Conservation (phyloP, 2,113 vertebrate species). For the Etia nguti region DNA sequence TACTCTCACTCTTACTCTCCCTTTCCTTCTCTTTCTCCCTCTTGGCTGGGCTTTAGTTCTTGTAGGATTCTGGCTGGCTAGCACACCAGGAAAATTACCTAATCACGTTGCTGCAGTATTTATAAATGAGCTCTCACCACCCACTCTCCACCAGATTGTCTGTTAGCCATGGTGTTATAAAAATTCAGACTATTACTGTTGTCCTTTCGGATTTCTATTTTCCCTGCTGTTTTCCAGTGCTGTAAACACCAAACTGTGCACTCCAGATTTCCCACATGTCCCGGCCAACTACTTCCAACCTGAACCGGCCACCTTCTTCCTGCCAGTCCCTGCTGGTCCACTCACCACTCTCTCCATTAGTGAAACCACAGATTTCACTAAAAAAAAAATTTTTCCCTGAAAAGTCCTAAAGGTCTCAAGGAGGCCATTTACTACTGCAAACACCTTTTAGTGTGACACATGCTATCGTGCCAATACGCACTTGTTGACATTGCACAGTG, state of each 20-base stretch:
- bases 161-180: background rate
- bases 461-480: background rate
- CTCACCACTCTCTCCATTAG: background rate
- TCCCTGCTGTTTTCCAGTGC: background rate
- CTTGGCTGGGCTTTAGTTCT: background rate
- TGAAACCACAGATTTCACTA: background rate
- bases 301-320: background rate
- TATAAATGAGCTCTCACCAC: background rate
- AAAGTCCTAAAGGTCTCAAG: background rate
- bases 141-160: background rate
- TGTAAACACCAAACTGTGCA: background rate
- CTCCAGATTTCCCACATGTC: background rate
- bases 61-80: background rate
- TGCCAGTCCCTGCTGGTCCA: background rate
- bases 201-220: background rate
- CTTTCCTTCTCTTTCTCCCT: background rate
- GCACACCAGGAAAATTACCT: background rate
- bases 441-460: background rate
- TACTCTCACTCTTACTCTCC: background rate
- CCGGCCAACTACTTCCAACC: background rate
- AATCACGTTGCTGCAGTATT: background rate
- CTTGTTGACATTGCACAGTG: background rate
- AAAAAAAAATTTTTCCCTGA: background rate
- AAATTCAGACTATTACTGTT: background rate
- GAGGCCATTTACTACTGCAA: background rate